Evolutionary conservation across 2,888 invertebrate genomes (phyloP).

Genomic region (Ommatoiulus sabulosus): DNA sequence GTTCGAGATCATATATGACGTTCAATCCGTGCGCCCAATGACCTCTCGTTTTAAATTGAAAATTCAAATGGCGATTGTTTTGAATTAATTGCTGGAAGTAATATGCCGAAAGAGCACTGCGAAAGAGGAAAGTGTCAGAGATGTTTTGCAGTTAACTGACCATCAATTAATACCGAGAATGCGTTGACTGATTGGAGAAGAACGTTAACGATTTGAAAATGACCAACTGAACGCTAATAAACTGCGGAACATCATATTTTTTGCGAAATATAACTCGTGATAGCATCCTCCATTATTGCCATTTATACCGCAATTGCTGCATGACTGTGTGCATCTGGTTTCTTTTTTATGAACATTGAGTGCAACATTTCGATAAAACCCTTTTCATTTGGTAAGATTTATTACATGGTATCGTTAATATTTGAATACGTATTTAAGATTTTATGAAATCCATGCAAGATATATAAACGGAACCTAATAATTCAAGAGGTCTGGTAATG

Average conservation of each 20-base stretch:
- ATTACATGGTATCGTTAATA: no score
- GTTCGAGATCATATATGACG: no score
- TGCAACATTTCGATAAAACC: no score
- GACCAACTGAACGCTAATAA: not conserved
- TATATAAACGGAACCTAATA: no score
- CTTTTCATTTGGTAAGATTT: no score
- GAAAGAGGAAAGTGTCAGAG: not conserved
- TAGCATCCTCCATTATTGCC: not conserved
- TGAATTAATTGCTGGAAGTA: not conserved
- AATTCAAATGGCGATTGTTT: not conserved
- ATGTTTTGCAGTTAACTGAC: not conserved
- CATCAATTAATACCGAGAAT: not conserved
- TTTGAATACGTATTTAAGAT: no score
- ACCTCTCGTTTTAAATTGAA: not conserved
- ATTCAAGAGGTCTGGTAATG: no score
- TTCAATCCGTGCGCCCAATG: no score
- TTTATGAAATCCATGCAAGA: no score
- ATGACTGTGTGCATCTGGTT: not conserved
- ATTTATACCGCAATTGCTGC: not conserved
- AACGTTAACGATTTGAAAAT: not conserved
- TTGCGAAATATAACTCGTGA: no score
- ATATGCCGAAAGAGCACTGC: constrained; percentile 1
- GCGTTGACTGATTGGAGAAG: not conserved
- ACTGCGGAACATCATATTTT: not conserved
- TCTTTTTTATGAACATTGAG: no score